Conservation (phyloP, 2,888 invertebrate species). For the Liodrosophila aerea region DNA sequence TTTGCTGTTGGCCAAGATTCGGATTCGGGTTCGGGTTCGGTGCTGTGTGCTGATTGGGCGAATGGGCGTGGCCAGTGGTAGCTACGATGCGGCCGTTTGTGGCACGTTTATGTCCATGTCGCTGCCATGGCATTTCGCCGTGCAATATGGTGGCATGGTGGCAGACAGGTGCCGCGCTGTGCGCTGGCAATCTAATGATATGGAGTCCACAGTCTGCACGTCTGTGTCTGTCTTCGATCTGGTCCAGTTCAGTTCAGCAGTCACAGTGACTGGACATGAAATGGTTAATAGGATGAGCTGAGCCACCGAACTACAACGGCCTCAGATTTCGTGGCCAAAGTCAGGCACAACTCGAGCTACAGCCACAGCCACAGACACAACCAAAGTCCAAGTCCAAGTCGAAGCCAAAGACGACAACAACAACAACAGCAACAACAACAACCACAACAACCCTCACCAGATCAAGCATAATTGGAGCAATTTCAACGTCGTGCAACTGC, state of each 20-base stretch:
- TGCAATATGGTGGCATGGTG: conserved; percentile 24
- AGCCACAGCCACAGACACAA: neutral
- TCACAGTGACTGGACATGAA: conserved; percentile 3
- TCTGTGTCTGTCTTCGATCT: conserved; percentile 1
- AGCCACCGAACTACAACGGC: conserved; percentile 64
- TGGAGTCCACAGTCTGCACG: conserved; percentile 2
- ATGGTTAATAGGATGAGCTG: conserved; percentile 30
- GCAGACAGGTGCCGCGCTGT: conserved; percentile 61
- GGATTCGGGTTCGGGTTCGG: no score
- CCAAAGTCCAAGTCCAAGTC: conserved; percentile 12
- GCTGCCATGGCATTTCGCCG: conserved; percentile 17
- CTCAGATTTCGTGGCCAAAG: conserved; percentile 11
- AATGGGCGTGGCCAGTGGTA: conserved; percentile 10
- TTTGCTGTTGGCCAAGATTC: conserved; percentile 22
- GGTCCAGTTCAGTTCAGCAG: conserved; percentile 27
- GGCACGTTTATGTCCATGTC: conserved; percentile 53
- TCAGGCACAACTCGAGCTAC: neutral
- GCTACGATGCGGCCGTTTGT: conserved; percentile 25
- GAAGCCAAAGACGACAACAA: no score
- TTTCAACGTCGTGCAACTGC: conserved; percentile 76
- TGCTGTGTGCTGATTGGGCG: conserved; percentile 7
- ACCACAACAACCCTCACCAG: conserved; percentile 4
- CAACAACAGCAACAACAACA: no score
- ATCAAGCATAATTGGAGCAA: conserved; percentile 78
- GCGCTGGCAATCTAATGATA: conserved; percentile 62